Evolutionary conservation across 2,113 vertebrate genomes (phyloP), one percentile per base, ranked within the genome.

Genomic region (Ifrita kowaldi): DNA sequence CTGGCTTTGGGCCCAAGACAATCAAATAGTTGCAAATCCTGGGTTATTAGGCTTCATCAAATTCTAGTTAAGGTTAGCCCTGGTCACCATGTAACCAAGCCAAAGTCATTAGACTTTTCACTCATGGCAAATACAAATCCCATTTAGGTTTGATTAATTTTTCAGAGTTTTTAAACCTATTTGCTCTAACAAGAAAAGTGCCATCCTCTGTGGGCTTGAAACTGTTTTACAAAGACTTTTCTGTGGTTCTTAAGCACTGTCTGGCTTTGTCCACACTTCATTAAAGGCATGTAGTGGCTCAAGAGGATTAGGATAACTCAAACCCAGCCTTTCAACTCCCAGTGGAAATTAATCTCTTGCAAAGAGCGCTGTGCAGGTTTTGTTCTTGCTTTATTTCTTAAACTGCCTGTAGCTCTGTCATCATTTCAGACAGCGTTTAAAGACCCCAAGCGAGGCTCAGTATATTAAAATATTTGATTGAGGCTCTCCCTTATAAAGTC

Each of bases 241-340:
- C 75, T 90, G 42, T 82, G 94, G 56, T 89, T 91, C 65, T 75
- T 95, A 85, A 94, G 71, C n/a, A 33, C 59, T 90, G 42, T 32
- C 71, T 96, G 79, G 42, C 79, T 95, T 89, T 94, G 93, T 87
- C 89, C 93, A 74, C 50, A 77, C 68, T 90, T 96, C 90, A 94
- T 96, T 94, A 93, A 94, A 88, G 79, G 59, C 85, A 74, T 91
- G 79, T 84, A 80, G 82, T 86, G 44, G 85, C 90, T 95, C 90
- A 92, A 84, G 88, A 96, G 90, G 88, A 96, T 95, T 94, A 95
- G 88, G 84, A 77, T 90, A 91, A 94, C 87, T 91, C 67, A 59
- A 90, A 91, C 46, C 56, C 81, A 69, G 63, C 82, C 50, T 74
- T 94, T 88, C 82, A 79, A 42, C 39, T 93, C 89, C 59, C 82